Base-by-base conservation (phyloP, 2,888 invertebrate species). In the Ectemnius continuus region DNA sequence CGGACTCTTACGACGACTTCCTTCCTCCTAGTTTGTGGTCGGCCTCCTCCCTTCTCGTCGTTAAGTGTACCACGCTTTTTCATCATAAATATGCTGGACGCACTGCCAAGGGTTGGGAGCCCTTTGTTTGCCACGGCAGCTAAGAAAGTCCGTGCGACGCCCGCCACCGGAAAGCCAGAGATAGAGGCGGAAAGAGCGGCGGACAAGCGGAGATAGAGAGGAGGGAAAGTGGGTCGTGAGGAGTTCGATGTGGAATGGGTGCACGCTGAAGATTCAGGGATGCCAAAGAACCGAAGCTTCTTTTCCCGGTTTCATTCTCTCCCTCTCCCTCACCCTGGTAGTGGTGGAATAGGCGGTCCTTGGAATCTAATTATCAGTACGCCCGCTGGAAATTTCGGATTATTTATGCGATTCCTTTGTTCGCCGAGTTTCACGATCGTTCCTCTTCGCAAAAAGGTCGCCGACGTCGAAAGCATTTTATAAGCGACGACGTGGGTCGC, bases 281-380 rank as follows among this genome's bases (percentile, higher is more conserved):
- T 16, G 52, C 52, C n/a, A 68, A 69, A 75, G 66, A 71, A 60
- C 56, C 63, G 65, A 77, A 78, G 85, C 85, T 84, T 85, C 84
- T 82, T 84, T 76, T 79, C 80, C 78, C 82, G 81, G 83, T 84
- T 11, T 36, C 36, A 8, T 5, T 28, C 28, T 28, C 28, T 28
- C 28, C 5, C 36, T 36, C 8, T 36, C 36, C 3, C 28, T 36
- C 8, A 6, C 36, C 36, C 36, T 36, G 5, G 36, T 36, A 8
- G 36, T 36, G 80, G 78, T 81, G 79, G 84, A 85, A 86, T 85
- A 85, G 83, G 83, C 80, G 83, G 85, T 80, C 84, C 76, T 80
- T 82, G 80, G 83, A 87, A 88, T 88, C 86, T 87, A 87, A 88
- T 88, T 87, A 87, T 85, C 84, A 78, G 81, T 79, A 80, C 75